Base-by-base conservation (phyloP, 2,888 invertebrate genomes). In the Neoascia interrupta region DNA sequence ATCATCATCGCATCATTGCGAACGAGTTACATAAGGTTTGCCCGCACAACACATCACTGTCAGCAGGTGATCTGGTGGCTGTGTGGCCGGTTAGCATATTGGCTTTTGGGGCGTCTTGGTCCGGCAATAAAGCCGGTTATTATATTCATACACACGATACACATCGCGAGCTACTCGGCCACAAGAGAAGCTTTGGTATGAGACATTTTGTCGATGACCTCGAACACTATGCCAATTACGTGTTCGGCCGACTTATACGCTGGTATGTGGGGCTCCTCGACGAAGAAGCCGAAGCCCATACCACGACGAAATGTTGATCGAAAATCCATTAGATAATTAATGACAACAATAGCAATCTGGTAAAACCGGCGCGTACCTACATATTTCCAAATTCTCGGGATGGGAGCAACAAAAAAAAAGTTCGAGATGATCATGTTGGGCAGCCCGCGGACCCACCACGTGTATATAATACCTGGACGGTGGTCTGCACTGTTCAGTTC, bases 401-500 rank as follows among this genome's bases (percentile, higher is more conserved):
- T 31, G 11, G 36, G 16, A 28, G 4, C 5, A 47, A 36, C 19
- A 39, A 34, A 23, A 19, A 47, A 68, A 51, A 54, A 45, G 51
- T 28, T 8, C 26, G 31, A 68, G 56, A 70, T 76, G 75, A 63
- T 37, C 37, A 18, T 34, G 63, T 69, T n/a, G n/a, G 41, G 51
- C 61, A 36, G 56, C 3, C 13, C 13, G 4, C 37, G 37, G 13
- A 37, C 37, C 19, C 1, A 26, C 39, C 26, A 72, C 41, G 66
- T 72, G 66, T 79, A 79, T 79, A 79, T 56, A 79, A 73, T 68
- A 68, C 66, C 60, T 61, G 49, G 45, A 45, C 73, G 31, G n/a
- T 61, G 56, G 49, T 31, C 36, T 79, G 54, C 66, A 68, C 31
- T 61, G 72, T 83, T 87, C 84, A 87, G 85, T 86, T 84, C 84